phyloP scores from a whole-genome alignment of 2,797 vertebrate genomes.

The Hoplostethus mediterraneus region DNA sequence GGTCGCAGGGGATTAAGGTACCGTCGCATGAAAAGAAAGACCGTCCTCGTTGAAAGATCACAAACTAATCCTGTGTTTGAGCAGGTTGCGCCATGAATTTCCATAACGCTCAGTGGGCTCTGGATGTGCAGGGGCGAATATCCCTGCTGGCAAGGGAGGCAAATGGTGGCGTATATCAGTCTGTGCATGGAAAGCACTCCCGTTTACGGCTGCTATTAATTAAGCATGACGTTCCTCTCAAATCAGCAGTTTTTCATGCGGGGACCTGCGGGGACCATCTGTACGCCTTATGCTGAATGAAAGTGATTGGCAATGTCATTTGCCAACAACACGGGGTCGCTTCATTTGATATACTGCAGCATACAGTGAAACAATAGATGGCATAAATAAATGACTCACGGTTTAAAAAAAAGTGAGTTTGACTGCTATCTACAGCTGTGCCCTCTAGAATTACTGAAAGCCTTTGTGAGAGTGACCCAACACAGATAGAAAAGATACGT shows the following conservation, averaged over 20 bases:
- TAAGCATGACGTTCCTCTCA: slow-evolving; percentile 82
- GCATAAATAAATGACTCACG: background rate
- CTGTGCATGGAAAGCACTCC: slow-evolving; percentile 65
- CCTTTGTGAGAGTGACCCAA: background rate
- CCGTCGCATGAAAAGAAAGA: slow-evolving; percentile 73
- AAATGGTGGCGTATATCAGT: slow-evolving; percentile 76
- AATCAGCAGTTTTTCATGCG: slow-evolving; percentile 84
- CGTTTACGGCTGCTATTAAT: slow-evolving; percentile 83
- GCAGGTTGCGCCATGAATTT: slow-evolving; percentile 71
- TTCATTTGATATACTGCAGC: slow-evolving; percentile 43
- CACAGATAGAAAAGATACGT: no score
- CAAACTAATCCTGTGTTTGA: slow-evolving; percentile 78
- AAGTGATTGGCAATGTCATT: slow-evolving; percentile 82
- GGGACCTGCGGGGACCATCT: slow-evolving; percentile 80
- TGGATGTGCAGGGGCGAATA: slow-evolving; percentile 64
- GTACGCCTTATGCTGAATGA: slow-evolving; percentile 74
- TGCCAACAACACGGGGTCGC: slow-evolving; percentile 62
- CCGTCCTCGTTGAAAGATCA: slow-evolving; percentile 72
- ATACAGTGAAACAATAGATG: slow-evolving; percentile 30
- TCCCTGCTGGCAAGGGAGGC: slow-evolving; percentile 69
- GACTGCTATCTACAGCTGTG: slow-evolving; percentile 1
- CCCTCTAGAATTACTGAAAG: background rate
- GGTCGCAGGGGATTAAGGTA: slow-evolving; percentile 74
- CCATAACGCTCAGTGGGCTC: slow-evolving; percentile 57
- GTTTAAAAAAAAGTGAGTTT: slow-evolving; percentile 12